Base-by-base conservation (phyloP, 2,888 invertebrate species). In the Caenorhabditis japonica region DNA sequence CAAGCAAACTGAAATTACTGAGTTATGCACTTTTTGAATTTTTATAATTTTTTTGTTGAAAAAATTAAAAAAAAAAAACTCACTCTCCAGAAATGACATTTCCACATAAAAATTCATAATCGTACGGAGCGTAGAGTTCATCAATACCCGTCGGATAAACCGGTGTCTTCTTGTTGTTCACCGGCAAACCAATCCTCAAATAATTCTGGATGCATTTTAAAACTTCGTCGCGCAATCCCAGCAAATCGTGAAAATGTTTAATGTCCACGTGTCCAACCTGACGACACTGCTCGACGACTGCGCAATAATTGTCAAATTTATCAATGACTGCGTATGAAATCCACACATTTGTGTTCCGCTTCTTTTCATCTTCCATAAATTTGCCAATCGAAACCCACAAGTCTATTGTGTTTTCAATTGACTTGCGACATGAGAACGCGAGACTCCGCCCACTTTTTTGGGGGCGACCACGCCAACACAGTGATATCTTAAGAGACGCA, bases 61-160 rank as follows among this genome's bases (percentile, higher is more conserved):
- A n/a, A n/a, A n/a, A n/a, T n/a, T n/a, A n/a, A n/a, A n/a, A n/a
- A n/a, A n/a, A n/a, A n/a, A n/a, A n/a, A n/a, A 51, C 66, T 43
- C 30, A 64, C 64, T 47, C 47, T 64, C 66, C 66, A 19, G 56
- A 51, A 15, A 51, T 36, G 2, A 56, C 43, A 1, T n/a, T 23
- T 44, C 66, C 66, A 12, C 66, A 66, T 0, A 66, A 7, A 43
- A 43, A 66, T 5, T 49, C 56, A 19, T 33, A 41, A n/a, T 66
- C 56, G 36, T 56, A 56, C 1, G 51, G 34, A 27, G 13, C 33
- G 25, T 56, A 66, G 2, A 30, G 30, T 19, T 47, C 46, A 2
- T 0, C 36, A 30, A 13, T 5, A 15, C 13, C 25, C 4, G n/a
- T 44, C 27, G 30, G 19, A 23, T 12, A 56, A 5, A 17, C 3